Evolutionary conservation across 1,140 invertebrate genomes (phyloP).

Genomic region (Leptopilina clavipes): DNA sequence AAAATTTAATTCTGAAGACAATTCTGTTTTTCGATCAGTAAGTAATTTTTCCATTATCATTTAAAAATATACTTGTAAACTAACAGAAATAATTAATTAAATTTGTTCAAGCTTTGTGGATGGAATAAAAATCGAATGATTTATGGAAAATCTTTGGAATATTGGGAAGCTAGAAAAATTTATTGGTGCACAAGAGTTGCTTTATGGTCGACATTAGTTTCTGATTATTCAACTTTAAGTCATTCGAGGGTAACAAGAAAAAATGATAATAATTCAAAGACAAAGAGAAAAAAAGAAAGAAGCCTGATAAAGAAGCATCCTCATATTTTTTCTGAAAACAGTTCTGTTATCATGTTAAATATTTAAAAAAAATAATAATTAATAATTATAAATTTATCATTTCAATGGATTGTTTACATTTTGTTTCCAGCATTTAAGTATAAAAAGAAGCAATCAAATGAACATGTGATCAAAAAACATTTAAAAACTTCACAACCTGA

Average conservation of each 20-base stretch:
- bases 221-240: not conserved
- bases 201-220: not conserved
- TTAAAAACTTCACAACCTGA: not conserved
- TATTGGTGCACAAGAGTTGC: not conserved
- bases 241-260: not conserved
- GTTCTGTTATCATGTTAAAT: no score
- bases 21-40: not conserved
- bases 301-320: no score
- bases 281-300: not conserved
- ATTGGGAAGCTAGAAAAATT: not conserved
- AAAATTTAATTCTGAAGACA: not conserved
- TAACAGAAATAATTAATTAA: no score
- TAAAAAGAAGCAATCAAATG: not conserved
- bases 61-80: no score
- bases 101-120: slow-evolving; percentile 5
- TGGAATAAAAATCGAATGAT: not conserved
- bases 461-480: not conserved
- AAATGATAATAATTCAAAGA: not conserved
- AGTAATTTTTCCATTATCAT: not conserved
- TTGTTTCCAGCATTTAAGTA: not conserved
- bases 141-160: not conserved
- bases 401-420: not conserved
- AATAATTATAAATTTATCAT: not conserved
- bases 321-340: no score
- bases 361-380: not conserved